A percentile compares a stretch with the other conserved stretches of the same genome.
Conservation (phyloP, 2,888 invertebrate genomes). For the Ypsolopha sequella region DNA sequence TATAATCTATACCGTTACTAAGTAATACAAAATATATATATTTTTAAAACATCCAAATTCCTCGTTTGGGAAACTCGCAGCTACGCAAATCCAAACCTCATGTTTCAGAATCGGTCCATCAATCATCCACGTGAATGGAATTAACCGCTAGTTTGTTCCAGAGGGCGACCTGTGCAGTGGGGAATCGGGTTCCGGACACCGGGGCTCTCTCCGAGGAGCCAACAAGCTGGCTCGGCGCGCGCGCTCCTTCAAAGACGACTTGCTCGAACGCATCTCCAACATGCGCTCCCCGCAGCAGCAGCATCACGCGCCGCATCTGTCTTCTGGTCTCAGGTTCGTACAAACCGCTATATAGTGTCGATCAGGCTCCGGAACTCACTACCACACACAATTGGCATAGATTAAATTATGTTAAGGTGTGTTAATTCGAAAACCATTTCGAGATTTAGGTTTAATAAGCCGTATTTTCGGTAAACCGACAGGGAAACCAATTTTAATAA, state of each 20-base stretch:
- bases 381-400: no score
- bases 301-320: slow-evolving; percentile 61
- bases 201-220: slow-evolving; percentile 83
- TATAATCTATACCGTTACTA: no score
- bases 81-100: neutral
- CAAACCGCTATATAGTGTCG: no score
- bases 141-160: slow-evolving; percentile 22
- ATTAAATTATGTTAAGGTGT: no score
- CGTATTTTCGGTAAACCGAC: neutral
- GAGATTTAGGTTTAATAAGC: no score
- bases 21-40: no score
- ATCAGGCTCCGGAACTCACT: no score
- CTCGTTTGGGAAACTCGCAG: no score
- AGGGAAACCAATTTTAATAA: no score
- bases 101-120: neutral
- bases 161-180: slow-evolving; percentile 53
- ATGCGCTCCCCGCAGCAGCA: slow-evolving; percentile 85
- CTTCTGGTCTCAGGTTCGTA: slow-evolving; percentile 45
- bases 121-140: neutral
- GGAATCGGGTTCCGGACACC: slow-evolving; percentile 76
- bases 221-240: slow-evolving; percentile 87
- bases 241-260: slow-evolving; percentile 93
- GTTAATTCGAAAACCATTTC: no score
- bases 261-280: slow-evolving; percentile 90
- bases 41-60: no score